These are phyloP conservation scores for Drosophila vallismaia DNA, from an alignment of 2,888 invertebrate genomes.

Conservation along the genomic window DNA sequence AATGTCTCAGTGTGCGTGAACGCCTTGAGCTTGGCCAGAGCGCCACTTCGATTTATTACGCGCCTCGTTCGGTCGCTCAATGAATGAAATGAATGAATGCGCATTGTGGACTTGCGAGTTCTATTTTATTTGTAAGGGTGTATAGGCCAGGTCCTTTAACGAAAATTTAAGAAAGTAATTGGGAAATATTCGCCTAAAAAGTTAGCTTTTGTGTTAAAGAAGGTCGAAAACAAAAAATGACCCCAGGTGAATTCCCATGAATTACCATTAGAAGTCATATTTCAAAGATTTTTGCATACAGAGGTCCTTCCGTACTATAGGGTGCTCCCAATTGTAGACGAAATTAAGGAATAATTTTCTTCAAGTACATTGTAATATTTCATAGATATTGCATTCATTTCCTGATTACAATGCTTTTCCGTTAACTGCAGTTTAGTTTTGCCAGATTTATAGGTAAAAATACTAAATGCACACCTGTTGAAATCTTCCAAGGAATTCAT, in stretches of 20 bases:
- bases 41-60: constrained; percentile 62
- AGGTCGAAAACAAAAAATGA: too few species aligned
- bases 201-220: too few species aligned
- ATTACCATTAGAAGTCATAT: not conserved
- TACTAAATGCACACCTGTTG: constrained; percentile 21
- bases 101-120: constrained; percentile 8
- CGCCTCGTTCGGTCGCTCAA: constrained; percentile 33
- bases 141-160: not conserved
- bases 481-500: constrained; percentile 16
- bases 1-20: constrained; percentile 22
- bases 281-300: too few species aligned
- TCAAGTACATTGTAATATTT: constrained; percentile 47
- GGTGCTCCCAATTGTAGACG: not conserved
- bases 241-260: not conserved
- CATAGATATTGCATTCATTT: constrained; percentile 46
- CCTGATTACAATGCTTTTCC: constrained; percentile 36
- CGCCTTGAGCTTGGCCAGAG: constrained; percentile 42
- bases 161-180: not conserved
- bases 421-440: constrained; percentile 53
- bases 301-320: not conserved
- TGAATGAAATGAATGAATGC: constrained; percentile 51
- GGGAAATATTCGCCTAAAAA: too few species aligned
- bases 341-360: constrained; percentile 60
- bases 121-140: not conserved
- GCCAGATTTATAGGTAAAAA: not conserved